These are phyloP conservation scores for Augiades crinisus DNA, from an alignment of 2,888 invertebrate species.

Conservation along the genomic window DNA sequence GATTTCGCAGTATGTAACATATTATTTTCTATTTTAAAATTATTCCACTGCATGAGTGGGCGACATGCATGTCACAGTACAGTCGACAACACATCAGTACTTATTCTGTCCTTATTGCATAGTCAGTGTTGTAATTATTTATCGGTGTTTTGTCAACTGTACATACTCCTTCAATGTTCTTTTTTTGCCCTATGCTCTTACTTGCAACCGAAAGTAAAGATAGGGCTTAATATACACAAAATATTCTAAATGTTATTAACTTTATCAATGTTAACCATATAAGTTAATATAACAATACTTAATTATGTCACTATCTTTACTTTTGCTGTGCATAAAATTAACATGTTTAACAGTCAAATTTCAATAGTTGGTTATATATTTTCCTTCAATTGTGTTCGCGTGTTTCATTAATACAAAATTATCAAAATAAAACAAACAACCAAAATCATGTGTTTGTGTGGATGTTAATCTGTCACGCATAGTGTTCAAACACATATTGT, in stretches of 20 bases:
- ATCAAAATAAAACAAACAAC: too few relatives aligned
- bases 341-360: too few relatives aligned
- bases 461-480: too few relatives aligned
- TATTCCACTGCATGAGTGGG: constrained; percentile 11
- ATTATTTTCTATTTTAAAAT: constrained; percentile 39
- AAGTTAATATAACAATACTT: neutral
- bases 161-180: neutral
- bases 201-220: constrained; percentile 24
- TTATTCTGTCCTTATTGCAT: neutral
- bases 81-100: constrained; percentile 30
- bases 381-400: too few relatives aligned
- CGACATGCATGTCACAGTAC: constrained; percentile 30
- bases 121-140: neutral
- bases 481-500: too few relatives aligned
- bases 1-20: constrained; percentile 68
- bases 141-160: constrained; percentile 17
- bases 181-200: constrained; percentile 2
- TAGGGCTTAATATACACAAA: too few relatives aligned
- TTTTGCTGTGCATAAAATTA: constrained; percentile 1
- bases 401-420: too few relatives aligned
- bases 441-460: too few relatives aligned
- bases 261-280: too few relatives aligned
- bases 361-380: too few relatives aligned
- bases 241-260: too few relatives aligned
- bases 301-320: constrained; percentile 16